Base-by-base conservation (phyloP, 2,888 invertebrate genomes). In the Ferdinandea cuprea region DNA sequence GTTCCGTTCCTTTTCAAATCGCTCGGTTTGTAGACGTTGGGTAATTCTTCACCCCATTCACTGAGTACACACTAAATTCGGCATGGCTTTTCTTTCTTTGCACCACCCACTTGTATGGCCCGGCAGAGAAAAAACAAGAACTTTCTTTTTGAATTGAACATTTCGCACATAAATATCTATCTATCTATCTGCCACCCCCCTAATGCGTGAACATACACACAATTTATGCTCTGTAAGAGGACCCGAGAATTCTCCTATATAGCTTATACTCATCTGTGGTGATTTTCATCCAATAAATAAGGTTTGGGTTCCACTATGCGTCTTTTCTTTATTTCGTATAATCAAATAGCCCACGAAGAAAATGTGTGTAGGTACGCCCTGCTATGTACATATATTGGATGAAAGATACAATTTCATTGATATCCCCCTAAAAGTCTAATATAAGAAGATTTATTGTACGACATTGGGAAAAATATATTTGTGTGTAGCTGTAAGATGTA, bases 341-440 rank as follows among this genome's bases (percentile, higher is more conserved):
- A 59, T 71, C 69, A 74, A 71, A 59, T 58, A 59, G 52, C 59
- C 19, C 19, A 65, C 15, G 21, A 25, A 25, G 40, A 59, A 44
- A 35, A 48, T 28, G n/a, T 8, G 17, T 8, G 15, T 35, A 19
- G n/a, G 13, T 13, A 13, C 17, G 59, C 44, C 52, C 35, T 40
- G 42, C 13, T 61, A 5, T 25, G n/a, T n/a, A n/a, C n/a, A n/a
- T 35, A 19, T 71, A 52, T 54, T 40, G 52, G 58, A 73, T 68
- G 11, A 88, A 87, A 89, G 89, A 90, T 89, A 90, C 88, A 88
- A 88, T 89, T 90, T 89, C 89, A 89, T 89, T 90, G 90, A 89
- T 89, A 90, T 89, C 88, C 89, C 88, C n/a, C 89, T 87, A 88
- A 89, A 90, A 89, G 88, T 89, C 89, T 89, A 90, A 90, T 89